These are phyloP conservation scores for Trissoscelio sp. DNA, from an alignment of 2,888 invertebrate species.

Conservation along the genomic window DNA sequence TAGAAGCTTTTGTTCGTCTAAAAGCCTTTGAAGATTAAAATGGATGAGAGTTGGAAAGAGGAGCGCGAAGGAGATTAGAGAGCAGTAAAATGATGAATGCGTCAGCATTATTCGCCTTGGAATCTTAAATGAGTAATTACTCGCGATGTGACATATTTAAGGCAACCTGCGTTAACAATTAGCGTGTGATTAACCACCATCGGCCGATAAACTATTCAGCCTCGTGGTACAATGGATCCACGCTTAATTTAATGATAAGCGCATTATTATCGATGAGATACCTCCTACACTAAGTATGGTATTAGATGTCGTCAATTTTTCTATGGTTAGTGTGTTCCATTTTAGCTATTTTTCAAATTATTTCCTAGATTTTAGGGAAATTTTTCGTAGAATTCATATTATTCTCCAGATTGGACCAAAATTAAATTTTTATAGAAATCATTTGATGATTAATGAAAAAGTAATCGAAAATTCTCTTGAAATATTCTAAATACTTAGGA, in stretches of 20 bases:
- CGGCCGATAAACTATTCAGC: conserved; percentile 41
- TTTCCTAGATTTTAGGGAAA: no score
- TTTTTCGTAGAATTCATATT: no score
- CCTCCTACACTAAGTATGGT: neutral
- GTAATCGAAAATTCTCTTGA: no score
- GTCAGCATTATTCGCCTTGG: conserved; percentile 54
- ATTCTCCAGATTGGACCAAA: no score
- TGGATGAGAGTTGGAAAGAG: conserved; percentile 63
- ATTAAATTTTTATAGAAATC: no score
- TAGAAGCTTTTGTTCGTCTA: conserved; percentile 61
- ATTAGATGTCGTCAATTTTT: neutral
- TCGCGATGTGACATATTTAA: conserved; percentile 52
- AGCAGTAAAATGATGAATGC: conserved; percentile 59
- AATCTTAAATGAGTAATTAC: conserved; percentile 62
- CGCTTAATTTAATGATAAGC: conserved; percentile 34
- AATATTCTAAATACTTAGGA: no score
- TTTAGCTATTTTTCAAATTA: no score
- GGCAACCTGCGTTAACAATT: conserved; percentile 51
- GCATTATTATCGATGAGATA: conserved; percentile 22
- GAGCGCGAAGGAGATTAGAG: conserved; percentile 60
- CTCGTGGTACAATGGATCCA: conserved; percentile 9
- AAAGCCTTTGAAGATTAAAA: conserved; percentile 68
- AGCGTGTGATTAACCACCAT: conserved; percentile 56
- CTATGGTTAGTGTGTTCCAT: neutral
- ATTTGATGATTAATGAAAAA: no score